phyloP scores from a whole-genome alignment of 2,888 invertebrate genomes.

The Phlogophora meticulosa region DNA sequence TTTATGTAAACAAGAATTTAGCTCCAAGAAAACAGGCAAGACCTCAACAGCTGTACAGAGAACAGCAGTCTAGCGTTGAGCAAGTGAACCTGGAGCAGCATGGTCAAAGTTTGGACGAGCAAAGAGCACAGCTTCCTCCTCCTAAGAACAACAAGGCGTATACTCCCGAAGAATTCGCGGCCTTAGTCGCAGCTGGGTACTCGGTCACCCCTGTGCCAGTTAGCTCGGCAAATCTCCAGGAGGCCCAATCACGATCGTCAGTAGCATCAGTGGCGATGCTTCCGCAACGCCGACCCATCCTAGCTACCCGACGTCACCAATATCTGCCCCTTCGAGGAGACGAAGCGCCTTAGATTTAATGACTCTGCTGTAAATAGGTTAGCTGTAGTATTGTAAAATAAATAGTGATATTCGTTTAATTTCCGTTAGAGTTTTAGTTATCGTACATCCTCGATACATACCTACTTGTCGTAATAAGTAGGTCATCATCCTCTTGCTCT shows the following conservation, averaged over 20 bases:
- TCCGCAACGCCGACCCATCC: slow-evolving; percentile 70
- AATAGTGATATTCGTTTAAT: slow-evolving; percentile 77
- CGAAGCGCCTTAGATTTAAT: slow-evolving; percentile 83
- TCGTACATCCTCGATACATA: too few species aligned
- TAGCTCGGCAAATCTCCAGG: slow-evolving; percentile 75
- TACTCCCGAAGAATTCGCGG: slow-evolving; percentile 89
- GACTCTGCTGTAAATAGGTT: slow-evolving; percentile 81
- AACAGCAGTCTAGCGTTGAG: slow-evolving; percentile 70
- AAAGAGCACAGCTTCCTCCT: slow-evolving; percentile 85
- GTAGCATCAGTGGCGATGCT: slow-evolving; percentile 75
- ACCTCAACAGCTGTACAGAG: slow-evolving; percentile 73
- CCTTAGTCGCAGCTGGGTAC: slow-evolving; percentile 88
- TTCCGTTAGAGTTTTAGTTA: slow-evolving; percentile 51
- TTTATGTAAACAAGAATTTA: slow-evolving; percentile 86
- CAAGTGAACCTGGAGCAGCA: slow-evolving; percentile 78
- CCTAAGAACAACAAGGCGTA: slow-evolving; percentile 89
- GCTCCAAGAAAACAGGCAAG: slow-evolving; percentile 79
- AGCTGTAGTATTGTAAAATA: slow-evolving; percentile 79
- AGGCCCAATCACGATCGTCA: slow-evolving; percentile 84
- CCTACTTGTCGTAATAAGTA: too few species aligned
- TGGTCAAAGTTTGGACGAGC: slow-evolving; percentile 82
- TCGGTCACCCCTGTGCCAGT: slow-evolving; percentile 89
- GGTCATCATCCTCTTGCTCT: too few species aligned
- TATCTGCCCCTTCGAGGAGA: slow-evolving; percentile 87
- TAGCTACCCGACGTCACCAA: slow-evolving; percentile 82